A percentile compares a stretch with the other conserved stretches of the same genome.
Evolutionary conservation across 2,797 vertebrate genomes (phyloP).

Genomic region (Hydrocynus forskahlii): DNA sequence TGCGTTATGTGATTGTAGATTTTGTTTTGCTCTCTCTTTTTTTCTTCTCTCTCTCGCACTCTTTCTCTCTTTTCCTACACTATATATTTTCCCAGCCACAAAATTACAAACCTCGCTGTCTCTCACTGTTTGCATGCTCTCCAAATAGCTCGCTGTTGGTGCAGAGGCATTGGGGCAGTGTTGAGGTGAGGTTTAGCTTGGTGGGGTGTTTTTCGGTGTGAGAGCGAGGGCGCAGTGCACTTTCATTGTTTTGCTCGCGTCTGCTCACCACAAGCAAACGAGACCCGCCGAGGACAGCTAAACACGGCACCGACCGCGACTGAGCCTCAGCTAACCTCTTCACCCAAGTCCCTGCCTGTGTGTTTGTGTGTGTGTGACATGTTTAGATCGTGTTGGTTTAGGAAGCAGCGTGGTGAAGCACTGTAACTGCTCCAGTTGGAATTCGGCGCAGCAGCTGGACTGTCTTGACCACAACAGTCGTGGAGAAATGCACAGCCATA

Average conservation of each 20-base stretch:
- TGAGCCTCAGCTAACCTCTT: constrained; percentile 74
- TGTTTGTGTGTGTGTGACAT: background rate
- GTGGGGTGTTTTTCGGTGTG: constrained; percentile 12
- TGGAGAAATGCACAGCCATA: background rate
- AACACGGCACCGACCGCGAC: constrained; percentile 69
- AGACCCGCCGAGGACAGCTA: constrained; percentile 71
- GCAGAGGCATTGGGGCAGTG: constrained; percentile 49
- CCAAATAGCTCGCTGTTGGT: constrained; percentile 72
- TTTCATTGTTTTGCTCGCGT: constrained; percentile 72
- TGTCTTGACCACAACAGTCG: background rate
- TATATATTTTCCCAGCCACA: constrained; percentile 78
- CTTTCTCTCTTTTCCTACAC: constrained; percentile 66
- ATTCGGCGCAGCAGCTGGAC: background rate
- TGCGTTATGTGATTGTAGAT: background rate
- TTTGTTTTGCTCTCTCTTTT: background rate
- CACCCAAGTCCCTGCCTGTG: constrained; percentile 21
- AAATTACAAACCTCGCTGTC: constrained; percentile 81
- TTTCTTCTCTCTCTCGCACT: constrained; percentile 27
- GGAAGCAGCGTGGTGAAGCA: constrained; percentile 23
- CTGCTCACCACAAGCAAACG: constrained; percentile 64
- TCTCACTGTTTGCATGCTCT: constrained; percentile 73
- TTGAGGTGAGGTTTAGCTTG: constrained; percentile 20
- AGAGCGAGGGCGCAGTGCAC: constrained; percentile 41
- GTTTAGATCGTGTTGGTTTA: constrained; percentile 43
- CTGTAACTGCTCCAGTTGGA: constrained; percentile 1